A percentile compares a stretch with the other conserved stretches of the same genome.
Conservation (phyloP, 2,888 invertebrate genomes). For the Oegoconia quadripuncta region DNA sequence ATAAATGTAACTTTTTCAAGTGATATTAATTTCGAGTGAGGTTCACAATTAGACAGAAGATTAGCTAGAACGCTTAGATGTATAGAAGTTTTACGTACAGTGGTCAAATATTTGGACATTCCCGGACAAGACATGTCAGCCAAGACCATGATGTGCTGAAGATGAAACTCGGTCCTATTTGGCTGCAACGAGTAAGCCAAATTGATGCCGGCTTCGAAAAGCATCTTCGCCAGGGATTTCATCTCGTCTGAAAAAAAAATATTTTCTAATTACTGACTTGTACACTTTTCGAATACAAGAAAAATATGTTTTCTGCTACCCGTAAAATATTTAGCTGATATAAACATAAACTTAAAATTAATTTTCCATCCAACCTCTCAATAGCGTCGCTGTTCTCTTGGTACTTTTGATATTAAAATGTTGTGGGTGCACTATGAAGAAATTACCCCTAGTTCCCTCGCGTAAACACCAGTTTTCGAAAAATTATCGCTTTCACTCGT, state of each 20-base stretch:
- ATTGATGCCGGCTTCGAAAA: conserved; percentile 32
- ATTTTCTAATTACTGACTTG: no score
- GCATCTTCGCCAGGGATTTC: conserved; percentile 32
- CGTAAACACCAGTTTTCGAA: no score
- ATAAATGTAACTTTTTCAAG: no score
- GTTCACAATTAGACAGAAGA: neutral
- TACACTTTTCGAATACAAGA: no score
- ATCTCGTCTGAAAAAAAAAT: conserved; percentile 48
- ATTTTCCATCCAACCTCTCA: no score
- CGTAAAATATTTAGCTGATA: neutral
- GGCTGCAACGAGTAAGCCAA: conserved; percentile 44
- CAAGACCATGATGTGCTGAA: conserved; percentile 53
- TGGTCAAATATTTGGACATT: conserved; percentile 37
- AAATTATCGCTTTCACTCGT: no score
- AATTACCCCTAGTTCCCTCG: no score
- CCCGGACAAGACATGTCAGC: conserved; percentile 56
- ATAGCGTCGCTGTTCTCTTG: no score
- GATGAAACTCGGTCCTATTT: conserved; percentile 40
- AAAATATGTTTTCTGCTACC: no score
- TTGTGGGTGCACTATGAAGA: no score
- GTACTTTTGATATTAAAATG: no score
- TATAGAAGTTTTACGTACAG: conserved; percentile 48
- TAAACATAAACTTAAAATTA: neutral
- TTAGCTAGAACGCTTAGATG: neutral
- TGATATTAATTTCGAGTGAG: neutral